Conservation (phyloP, 2,888 invertebrate genomes). For the Chirona hameri region DNA sequence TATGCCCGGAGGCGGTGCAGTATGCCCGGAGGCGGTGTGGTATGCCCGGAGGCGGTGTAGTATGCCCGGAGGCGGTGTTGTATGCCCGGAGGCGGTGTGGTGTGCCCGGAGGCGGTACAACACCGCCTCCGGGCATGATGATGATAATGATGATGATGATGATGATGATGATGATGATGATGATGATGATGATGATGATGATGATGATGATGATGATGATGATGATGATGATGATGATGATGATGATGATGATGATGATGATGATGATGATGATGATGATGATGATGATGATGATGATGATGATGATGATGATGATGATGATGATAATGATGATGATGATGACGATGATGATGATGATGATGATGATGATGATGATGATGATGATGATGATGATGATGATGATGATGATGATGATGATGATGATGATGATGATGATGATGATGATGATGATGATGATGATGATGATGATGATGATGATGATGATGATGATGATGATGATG, state of each 20-base stretch:
- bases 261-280: not conserved
- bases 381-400: slow-evolving; percentile 22
- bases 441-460: slow-evolving; percentile 6
- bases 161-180: not conserved
- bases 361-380: slow-evolving; percentile 22
- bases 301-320: not conserved
- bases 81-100: too few relatives aligned
- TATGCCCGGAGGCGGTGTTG: too few relatives aligned
- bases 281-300: slow-evolving; percentile 5
- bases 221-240: not conserved
- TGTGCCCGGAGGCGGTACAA: too few relatives aligned
- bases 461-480: slow-evolving; percentile 6
- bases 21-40: too few relatives aligned
- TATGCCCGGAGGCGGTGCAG: too few relatives aligned
- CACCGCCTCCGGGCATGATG: not conserved
- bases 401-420: slow-evolving; percentile 22
- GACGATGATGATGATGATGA: slow-evolving; percentile 22
- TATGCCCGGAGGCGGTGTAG: too few relatives aligned
- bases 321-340: slow-evolving; percentile 22
- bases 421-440: slow-evolving; percentile 11
- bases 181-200: slow-evolving; percentile 2
- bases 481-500: slow-evolving; percentile 5
- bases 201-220: not conserved
- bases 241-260: not conserved
- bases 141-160: not conserved